Evolutionary conservation across 1,140 invertebrate genomes (phyloP), one percentile per base, ranked within the genome.

Genomic region (Oncopodura yosiiana): DNA sequence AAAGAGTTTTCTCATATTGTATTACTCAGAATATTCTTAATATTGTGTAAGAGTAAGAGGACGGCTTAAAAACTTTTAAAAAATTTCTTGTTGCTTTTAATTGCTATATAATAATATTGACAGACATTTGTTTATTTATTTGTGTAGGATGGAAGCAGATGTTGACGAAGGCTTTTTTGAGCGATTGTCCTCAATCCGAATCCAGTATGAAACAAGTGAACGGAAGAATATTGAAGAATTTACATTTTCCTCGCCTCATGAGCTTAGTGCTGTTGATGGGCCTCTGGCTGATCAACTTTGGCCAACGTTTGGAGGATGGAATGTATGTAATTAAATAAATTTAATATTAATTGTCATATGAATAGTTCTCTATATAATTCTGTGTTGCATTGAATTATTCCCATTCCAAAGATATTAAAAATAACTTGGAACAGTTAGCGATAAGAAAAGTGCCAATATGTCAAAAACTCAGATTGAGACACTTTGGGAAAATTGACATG

Each of bases 271-370:
- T 23, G 43, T 34, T n/a, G 62, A 58, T 26, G 52, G 53, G 0
- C 11, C 14, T 6, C 0, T 60, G 21, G 53, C 58, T 0, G 58
- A 63, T 43, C 54, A 63, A 39, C 29, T 63, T 1, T 63, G 51
- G 50, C 58, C 54, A 14, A 63, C 58, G n/a, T 32, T 63, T 24
- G 62, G 62, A 23, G 62, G 62, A 12, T 63, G 58, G 58, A 63
- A 63, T 56, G 62, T 63, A 56, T 60, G 62, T 43, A 9, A 19
- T 8, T 42, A 29, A 34, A 19, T 30, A 3, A 12, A 3, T 43
- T 50, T 23, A 39, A n/a, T n/a, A n/a, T n/a, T n/a, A n/a, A n/a
- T n/a, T n/a, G n/a, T n/a, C n/a, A n/a, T n/a, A n/a, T n/a, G n/a
- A n/a, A n/a, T n/a, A n/a, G n/a, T n/a, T n/a, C n/a, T n/a, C n/a